Percentiles rank a stretch among this genome's conserved stretches.
Evolutionary conservation across 2,113 vertebrate species (phyloP).

Genomic region (Chaetops frenatus): DNA sequence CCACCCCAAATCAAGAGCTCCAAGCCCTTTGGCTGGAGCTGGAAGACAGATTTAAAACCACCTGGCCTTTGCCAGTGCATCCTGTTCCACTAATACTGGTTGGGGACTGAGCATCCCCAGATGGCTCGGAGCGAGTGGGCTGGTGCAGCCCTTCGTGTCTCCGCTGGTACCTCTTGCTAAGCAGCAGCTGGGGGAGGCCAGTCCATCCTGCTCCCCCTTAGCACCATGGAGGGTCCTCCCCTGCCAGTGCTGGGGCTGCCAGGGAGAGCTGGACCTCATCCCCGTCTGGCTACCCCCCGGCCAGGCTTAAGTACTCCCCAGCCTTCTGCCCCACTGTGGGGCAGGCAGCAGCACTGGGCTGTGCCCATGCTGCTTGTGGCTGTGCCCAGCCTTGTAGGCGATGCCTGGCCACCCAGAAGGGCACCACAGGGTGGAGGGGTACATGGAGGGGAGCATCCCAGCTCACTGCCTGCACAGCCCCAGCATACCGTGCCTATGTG

Average conservation of each 20-base stretch:
- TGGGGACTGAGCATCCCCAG: background rate
- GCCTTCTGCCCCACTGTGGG: background rate
- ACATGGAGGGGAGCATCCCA: background rate
- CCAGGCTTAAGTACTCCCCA: background rate
- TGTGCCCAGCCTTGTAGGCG: background rate
- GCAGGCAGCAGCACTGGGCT: background rate
- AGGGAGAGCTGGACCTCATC: background rate
- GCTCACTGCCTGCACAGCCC: background rate
- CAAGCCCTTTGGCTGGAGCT: background rate
- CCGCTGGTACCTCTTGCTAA: background rate
- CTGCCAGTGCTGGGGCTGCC: background rate
- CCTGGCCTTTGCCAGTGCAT: background rate
- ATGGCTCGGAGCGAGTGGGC: background rate
- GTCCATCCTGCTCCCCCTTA: slow-evolving; percentile 8
- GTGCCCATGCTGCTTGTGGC: background rate
- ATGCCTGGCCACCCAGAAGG: background rate
- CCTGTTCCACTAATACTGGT: slow-evolving; percentile 40
- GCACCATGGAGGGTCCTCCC: background rate
- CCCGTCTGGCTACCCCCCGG: background rate
- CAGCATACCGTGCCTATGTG: rapidly evolving
- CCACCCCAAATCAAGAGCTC: background rate
- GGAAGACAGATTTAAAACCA: slow-evolving; percentile 27
- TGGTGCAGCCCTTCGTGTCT: background rate
- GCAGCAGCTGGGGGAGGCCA: background rate
- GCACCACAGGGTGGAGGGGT: background rate